Conservation (phyloP, 1,140 invertebrate species). For the Drosophila pectinifera region DNA sequence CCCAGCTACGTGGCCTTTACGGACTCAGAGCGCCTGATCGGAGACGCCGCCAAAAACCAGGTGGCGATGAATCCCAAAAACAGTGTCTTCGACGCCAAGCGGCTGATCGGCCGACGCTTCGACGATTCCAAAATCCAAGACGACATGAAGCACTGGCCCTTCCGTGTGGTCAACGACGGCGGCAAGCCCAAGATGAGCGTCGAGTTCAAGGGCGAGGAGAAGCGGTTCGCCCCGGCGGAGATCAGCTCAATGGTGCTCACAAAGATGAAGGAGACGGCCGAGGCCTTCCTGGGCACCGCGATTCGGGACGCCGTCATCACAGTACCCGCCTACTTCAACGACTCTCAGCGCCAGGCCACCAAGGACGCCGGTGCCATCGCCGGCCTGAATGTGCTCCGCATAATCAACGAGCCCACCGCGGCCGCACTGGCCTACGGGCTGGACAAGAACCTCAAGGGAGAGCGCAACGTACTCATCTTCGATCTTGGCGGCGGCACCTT, state of each 20-base stretch:
- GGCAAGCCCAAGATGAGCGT: conserved; percentile 90
- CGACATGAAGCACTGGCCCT: conserved; percentile 92
- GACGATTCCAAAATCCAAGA: conserved; percentile 90
- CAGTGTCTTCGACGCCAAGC: conserved; percentile 91
- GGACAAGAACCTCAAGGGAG: conserved; percentile 91
- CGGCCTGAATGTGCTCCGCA: conserved; percentile 89
- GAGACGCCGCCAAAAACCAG: conserved; percentile 92
- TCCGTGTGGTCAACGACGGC: conserved; percentile 88
- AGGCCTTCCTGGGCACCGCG: conserved; percentile 89
- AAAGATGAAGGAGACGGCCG: conserved; percentile 93
- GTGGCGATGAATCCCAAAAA: conserved; percentile 93
- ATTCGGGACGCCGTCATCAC: conserved; percentile 88
- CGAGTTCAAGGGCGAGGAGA: conserved; percentile 90
- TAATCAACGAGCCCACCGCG: conserved; percentile 91
- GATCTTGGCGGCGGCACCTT: conserved; percentile 91
- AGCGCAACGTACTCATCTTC: conserved; percentile 90
- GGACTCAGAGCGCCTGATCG: conserved; percentile 94
- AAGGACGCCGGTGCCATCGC: conserved; percentile 89
- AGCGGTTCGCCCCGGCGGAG: conserved; percentile 91
- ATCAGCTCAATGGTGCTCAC: conserved; percentile 91
- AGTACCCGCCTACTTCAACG: conserved; percentile 88
- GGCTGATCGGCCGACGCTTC: conserved; percentile 88
- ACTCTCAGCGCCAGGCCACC: conserved; percentile 88
- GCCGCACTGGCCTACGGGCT: conserved; percentile 91
- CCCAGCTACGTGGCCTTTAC: conserved; percentile 96